A percentile compares a stretch with the other conserved stretches of the same genome.
phyloP scores from a whole-genome alignment of 2,888 invertebrate species.

The Stenodema calcarata region DNA sequence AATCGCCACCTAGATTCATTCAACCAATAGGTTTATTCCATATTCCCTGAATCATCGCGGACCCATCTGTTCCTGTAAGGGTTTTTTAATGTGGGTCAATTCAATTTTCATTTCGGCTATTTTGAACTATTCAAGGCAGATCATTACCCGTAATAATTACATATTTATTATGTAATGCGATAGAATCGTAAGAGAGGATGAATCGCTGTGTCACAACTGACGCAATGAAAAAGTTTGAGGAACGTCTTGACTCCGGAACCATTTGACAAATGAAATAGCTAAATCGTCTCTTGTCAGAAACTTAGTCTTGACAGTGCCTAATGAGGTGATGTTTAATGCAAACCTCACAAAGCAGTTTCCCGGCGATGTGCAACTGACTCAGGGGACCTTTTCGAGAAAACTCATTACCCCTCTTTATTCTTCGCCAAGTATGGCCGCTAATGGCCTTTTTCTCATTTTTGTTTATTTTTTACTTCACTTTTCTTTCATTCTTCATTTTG shows the following conservation, averaged over 20 bases:
- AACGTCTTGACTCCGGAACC: background rate
- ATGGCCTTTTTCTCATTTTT: constrained; percentile 35
- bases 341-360: constrained; percentile 37
- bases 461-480: background rate
- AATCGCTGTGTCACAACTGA: background rate
- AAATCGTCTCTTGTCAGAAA: constrained; percentile 14
- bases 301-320: constrained; percentile 36
- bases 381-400: constrained; percentile 28
- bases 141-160: too few species aligned
- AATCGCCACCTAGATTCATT: too few species aligned
- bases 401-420: constrained; percentile 45
- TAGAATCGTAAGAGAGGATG: too few species aligned
- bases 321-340: constrained; percentile 44
- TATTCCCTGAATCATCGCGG: too few species aligned
- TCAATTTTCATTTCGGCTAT: too few species aligned
- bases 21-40: too few species aligned
- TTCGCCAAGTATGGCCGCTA: constrained; percentile 43
- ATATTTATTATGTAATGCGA: too few species aligned
- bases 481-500: background rate
- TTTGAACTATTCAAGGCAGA: too few species aligned
- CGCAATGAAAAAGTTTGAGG: background rate
- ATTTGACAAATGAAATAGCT: constrained; percentile 30
- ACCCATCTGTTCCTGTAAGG: too few species aligned
- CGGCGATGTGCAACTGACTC: constrained; percentile 7
- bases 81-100: too few species aligned